Evolutionary conservation across 1,140 invertebrate species (phyloP).

Genomic region (Agrypnia vestita): DNA sequence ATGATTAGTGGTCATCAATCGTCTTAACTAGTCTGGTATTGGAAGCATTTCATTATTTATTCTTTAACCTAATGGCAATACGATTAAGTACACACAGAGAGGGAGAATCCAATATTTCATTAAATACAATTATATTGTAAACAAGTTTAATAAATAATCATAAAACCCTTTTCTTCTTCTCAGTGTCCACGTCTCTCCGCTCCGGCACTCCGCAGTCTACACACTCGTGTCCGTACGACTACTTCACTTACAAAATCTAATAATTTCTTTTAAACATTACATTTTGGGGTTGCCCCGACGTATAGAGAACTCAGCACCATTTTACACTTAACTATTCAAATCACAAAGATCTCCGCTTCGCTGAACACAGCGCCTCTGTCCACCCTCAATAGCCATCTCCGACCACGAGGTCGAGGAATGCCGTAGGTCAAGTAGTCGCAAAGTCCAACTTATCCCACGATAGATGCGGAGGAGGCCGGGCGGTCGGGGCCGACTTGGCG

Average conservation of each 20-base stretch:
- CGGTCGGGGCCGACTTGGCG: conserved; percentile 66
- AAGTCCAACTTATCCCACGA: conserved; percentile 71
- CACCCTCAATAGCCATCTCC: conserved; percentile 4
- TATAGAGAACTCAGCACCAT: conserved; percentile 34
- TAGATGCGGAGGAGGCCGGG: conserved; percentile 66
- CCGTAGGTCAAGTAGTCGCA: conserved; percentile 68
- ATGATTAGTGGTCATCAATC: conserved; percentile 34
- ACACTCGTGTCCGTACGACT: conserved; percentile 25
- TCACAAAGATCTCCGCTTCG: conserved; percentile 24
- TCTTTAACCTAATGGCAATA: conserved; percentile 60
- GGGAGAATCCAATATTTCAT: conserved; percentile 38
- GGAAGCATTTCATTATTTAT: conserved; percentile 61
- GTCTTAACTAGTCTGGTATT: conserved; percentile 50
- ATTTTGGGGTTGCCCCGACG: not conserved
- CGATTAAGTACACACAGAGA: conserved; percentile 58
- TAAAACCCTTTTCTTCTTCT: not conserved
- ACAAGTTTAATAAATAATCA: conserved; percentile 23
- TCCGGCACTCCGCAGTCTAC: not conserved
- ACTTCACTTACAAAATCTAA: conserved; percentile 36
- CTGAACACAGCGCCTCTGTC: too few species aligned
- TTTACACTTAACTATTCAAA: conserved; percentile 31
- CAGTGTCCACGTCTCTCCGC: not conserved
- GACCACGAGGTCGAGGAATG: not conserved
- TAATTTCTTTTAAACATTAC: conserved; percentile 24
- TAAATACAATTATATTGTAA: conserved; percentile 49